A percentile compares a stretch with the other conserved stretches of the same genome.
These are phyloP conservation scores for Buteo buteo DNA, from an alignment of 2,113 vertebrate genomes.

Conservation along the genomic window DNA sequence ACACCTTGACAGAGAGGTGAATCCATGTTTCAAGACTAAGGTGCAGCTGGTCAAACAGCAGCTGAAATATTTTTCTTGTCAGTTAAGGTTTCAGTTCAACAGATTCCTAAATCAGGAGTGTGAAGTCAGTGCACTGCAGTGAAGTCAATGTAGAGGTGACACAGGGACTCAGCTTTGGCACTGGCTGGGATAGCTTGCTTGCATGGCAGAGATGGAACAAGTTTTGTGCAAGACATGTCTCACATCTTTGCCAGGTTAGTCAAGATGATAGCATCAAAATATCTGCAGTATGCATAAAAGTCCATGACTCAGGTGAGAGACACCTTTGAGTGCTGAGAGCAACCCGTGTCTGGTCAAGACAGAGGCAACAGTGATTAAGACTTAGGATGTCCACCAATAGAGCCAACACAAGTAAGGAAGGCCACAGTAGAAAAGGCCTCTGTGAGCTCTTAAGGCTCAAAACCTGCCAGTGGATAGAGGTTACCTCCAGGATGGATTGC, in stretches of 20 bases:
- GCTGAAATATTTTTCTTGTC: neutral
- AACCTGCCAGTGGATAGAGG: neutral
- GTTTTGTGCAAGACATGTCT: neutral
- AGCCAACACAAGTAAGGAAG: neutral
- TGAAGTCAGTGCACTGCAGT: neutral
- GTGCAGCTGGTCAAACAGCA: neutral
- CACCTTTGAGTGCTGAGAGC: neutral
- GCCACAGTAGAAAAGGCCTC: rapidly evolving
- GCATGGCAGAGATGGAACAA: neutral
- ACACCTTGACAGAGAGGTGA: neutral
- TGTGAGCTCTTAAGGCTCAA: neutral
- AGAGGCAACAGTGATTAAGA: neutral
- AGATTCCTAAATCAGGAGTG: neutral
- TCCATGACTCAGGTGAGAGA: neutral
- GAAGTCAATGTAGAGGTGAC: neutral
- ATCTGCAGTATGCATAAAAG: neutral
- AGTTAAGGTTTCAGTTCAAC: neutral
- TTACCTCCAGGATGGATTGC: neutral
- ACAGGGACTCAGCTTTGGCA: neutral
- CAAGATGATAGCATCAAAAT: neutral
- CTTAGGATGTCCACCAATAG: neutral
- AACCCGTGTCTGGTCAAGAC: neutral
- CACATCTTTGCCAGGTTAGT: neutral
- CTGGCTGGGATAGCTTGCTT: neutral
- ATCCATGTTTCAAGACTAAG: neutral